Percentiles rank a stretch among this genome's conserved stretches.
Conservation (phyloP, 2,888 invertebrate genomes). For the Nemurella pictetii region DNA sequence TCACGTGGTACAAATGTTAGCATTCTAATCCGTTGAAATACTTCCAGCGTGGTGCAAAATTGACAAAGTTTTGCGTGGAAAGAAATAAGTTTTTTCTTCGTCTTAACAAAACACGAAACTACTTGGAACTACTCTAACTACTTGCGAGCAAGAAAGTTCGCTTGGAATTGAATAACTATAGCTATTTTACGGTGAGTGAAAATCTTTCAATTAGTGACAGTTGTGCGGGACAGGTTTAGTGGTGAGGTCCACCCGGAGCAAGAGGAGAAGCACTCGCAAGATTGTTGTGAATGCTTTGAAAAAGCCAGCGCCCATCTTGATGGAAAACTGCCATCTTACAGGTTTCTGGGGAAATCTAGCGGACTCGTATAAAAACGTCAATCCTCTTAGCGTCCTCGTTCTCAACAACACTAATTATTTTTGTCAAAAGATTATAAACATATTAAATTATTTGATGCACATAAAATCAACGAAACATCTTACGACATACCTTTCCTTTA, state of each 20-base stretch:
- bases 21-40: slow-evolving; percentile 10
- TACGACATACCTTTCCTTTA: neutral
- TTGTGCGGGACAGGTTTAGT: neutral
- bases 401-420: neutral
- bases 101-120: slow-evolving; percentile 12
- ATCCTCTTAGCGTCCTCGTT: neutral
- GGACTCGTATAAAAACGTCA: neutral
- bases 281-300: too few species aligned
- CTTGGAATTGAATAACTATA: neutral
- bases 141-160: neutral
- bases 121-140: slow-evolving; percentile 14
- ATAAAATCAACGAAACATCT: neutral
- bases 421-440: neutral
- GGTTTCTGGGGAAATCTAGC: too few species aligned
- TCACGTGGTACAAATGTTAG: neutral
- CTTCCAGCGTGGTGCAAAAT: neutral
- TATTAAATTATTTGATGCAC: neutral
- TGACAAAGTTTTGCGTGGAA: slow-evolving; percentile 11
- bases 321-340: too few species aligned
- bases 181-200: neutral
- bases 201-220: too few species aligned
- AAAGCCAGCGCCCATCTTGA: too few species aligned
- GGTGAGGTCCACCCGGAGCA: too few species aligned
- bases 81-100: slow-evolving; percentile 5
- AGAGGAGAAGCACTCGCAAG: too few species aligned